These are phyloP conservation scores for Eubasilissa regina DNA, from an alignment of 1,140 invertebrate species.

Conservation along the genomic window DNA sequence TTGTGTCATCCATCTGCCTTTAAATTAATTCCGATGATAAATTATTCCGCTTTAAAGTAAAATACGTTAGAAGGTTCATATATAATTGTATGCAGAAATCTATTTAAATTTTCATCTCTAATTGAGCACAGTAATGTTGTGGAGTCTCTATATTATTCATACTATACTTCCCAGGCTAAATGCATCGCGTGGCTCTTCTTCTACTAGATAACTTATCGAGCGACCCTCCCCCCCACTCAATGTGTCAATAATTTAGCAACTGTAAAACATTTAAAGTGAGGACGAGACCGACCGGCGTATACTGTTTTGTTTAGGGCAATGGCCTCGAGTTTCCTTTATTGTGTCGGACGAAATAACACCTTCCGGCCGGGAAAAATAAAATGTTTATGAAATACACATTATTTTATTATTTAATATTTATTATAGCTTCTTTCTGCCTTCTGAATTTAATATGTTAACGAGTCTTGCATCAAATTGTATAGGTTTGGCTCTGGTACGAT, in stretches of 20 bases:
- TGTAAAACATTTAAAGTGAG: slow-evolving; percentile 15
- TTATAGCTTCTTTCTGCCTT: neutral
- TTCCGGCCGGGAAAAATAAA: neutral
- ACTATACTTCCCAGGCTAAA: neutral
- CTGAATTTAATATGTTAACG: too few species aligned
- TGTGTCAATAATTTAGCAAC: slow-evolving; percentile 37
- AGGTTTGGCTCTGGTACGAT: too few species aligned
- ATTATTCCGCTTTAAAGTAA: too few species aligned
- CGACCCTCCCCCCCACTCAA: neutral
- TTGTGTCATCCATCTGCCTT: too few species aligned
- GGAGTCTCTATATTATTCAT: slow-evolving; percentile 14
- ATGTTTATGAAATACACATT: neutral
- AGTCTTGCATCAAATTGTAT: too few species aligned
- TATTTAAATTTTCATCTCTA: slow-evolving; percentile 1
- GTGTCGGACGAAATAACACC: slow-evolving; percentile 28
- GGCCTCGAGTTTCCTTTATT: slow-evolving; percentile 24
- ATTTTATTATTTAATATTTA: neutral
- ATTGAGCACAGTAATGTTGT: slow-evolving; percentile 6
- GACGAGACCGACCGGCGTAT: neutral
- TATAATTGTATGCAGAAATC: neutral
- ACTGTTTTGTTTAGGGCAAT: slow-evolving; percentile 4
- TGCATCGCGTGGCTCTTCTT: slow-evolving; percentile 17
- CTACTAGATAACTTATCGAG: slow-evolving; percentile 36
- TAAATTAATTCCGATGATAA: too few species aligned
- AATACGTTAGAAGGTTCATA: neutral